Evolutionary conservation across 2,888 invertebrate genomes (phyloP).

Genomic region (Acanthoscelides obtectus): DNA sequence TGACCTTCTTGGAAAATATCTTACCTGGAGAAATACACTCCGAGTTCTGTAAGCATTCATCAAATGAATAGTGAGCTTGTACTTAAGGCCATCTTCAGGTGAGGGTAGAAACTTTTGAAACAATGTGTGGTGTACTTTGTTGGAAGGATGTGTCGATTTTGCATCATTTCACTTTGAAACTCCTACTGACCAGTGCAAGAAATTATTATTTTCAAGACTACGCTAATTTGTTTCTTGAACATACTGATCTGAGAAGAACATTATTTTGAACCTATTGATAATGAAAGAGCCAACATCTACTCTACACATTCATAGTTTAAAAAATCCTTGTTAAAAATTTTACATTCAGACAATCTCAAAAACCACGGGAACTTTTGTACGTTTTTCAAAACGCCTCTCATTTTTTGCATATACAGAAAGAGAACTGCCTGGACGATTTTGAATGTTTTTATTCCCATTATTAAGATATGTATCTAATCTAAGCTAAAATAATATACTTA

Average conservation of each 20-base stretch:
- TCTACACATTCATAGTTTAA: constrained; percentile 34
- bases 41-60: too few relatives aligned
- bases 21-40: too few relatives aligned
- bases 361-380: neutral
- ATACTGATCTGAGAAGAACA: constrained; percentile 15
- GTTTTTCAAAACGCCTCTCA: constrained; percentile 9
- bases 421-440: constrained; percentile 13
- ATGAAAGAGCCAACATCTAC: constrained; percentile 26
- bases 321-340: constrained; percentile 11
- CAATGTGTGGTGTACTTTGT: too few relatives aligned
- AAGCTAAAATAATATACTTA: constrained; percentile 21
- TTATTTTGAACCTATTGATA: neutral
- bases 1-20: too few relatives aligned
- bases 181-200: too few relatives aligned
- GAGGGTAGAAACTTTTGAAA: too few relatives aligned
- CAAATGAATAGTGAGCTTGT: too few relatives aligned
- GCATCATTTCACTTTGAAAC: too few relatives aligned
- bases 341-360: constrained; percentile 2
- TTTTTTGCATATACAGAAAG: constrained; percentile 13
- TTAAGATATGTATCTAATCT: constrained; percentile 24
- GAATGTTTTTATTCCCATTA: constrained; percentile 9
- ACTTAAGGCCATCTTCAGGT: too few relatives aligned
- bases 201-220: too few relatives aligned
- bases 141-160: too few relatives aligned
- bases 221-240: constrained; percentile 28